Percentiles rank a stretch among this genome's conserved stretches.
These are phyloP conservation scores for Dexiosoma caninum DNA, from an alignment of 2,888 invertebrate genomes.

Conservation along the genomic window DNA sequence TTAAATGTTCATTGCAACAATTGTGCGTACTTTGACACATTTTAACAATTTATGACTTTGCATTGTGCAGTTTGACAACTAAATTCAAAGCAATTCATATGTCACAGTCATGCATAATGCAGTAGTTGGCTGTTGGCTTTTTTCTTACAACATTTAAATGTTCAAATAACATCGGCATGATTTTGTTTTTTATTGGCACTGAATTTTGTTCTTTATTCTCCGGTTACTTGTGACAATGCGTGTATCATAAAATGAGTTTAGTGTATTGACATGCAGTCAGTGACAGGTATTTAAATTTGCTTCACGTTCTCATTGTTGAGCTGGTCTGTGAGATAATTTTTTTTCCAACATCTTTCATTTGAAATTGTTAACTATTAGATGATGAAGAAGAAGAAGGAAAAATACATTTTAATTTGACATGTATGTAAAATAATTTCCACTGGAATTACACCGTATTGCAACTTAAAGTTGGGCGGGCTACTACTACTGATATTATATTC, in stretches of 20 bases:
- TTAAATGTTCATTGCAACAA: conserved; percentile 41
- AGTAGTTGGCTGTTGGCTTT: conserved; percentile 27
- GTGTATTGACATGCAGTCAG: conserved; percentile 51
- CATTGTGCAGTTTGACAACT: conserved; percentile 71
- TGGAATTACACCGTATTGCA: no score
- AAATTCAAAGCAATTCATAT: conserved; percentile 75
- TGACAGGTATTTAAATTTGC: conserved; percentile 45
- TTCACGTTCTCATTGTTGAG: conserved; percentile 32
- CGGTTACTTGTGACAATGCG: conserved; percentile 22
- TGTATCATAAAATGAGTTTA: conserved; percentile 33
- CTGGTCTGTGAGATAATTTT: neutral
- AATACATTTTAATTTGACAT: no score
- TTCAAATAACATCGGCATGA: conserved; percentile 6
- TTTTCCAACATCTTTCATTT: no score
- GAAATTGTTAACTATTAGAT: no score
- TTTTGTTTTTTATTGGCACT: conserved; percentile 12
- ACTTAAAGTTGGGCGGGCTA: no score
- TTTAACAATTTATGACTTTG: conserved; percentile 73
- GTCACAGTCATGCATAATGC: conserved; percentile 63
- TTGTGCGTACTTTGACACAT: conserved; percentile 66
- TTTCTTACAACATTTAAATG: conserved; percentile 22
- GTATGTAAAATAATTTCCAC: no score
- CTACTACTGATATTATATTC: no score
- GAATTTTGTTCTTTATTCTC: conserved; percentile 2
- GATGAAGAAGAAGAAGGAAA: no score